A percentile compares a stretch with the other conserved stretches of the same genome.
Conservation (phyloP, 2,113 vertebrate species). For the Holacanthus passer region DNA sequence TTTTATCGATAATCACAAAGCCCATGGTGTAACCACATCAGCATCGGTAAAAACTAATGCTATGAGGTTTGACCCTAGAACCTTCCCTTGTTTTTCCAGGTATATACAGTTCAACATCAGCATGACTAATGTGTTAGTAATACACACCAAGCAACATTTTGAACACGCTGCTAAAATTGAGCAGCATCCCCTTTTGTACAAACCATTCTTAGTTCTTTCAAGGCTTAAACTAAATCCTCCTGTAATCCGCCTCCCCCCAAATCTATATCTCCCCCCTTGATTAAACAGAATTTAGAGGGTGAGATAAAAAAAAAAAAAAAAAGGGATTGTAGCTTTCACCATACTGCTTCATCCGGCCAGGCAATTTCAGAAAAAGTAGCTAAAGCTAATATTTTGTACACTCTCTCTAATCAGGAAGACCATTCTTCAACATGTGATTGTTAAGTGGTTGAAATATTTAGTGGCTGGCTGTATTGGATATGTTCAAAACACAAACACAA, state of each 20-base stretch:
- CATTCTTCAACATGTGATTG: constrained; percentile 46
- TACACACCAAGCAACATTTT: constrained; percentile 33
- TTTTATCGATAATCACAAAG: not conserved
- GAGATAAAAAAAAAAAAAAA: constrained; percentile 32
- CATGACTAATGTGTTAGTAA: constrained; percentile 31
- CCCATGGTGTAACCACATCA: not conserved
- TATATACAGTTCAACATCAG: constrained; percentile 34
- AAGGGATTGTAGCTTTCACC: constrained; percentile 33
- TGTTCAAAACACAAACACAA: constrained; percentile 59
- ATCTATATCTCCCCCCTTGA: constrained; percentile 53
- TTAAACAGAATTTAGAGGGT: constrained; percentile 51
- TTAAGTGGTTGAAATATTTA: constrained; percentile 64
- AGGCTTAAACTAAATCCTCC: constrained; percentile 65
- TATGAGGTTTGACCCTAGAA: not conserved
- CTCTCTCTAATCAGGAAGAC: constrained; percentile 44
- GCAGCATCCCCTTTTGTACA: constrained; percentile 45
- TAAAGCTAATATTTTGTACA: constrained; percentile 46
- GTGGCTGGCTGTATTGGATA: constrained; percentile 39
- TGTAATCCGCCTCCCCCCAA: constrained; percentile 55
- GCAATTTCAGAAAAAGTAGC: constrained; percentile 44
- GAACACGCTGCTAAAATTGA: constrained; percentile 38
- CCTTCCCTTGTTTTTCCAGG: constrained; percentile 9
- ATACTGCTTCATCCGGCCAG: constrained; percentile 22
- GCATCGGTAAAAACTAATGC: constrained; percentile 1
- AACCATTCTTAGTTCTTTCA: constrained; percentile 52